Evolutionary conservation across 2,113 vertebrate genomes (phyloP).

Genomic region (Myxocyprinus asiaticus): DNA sequence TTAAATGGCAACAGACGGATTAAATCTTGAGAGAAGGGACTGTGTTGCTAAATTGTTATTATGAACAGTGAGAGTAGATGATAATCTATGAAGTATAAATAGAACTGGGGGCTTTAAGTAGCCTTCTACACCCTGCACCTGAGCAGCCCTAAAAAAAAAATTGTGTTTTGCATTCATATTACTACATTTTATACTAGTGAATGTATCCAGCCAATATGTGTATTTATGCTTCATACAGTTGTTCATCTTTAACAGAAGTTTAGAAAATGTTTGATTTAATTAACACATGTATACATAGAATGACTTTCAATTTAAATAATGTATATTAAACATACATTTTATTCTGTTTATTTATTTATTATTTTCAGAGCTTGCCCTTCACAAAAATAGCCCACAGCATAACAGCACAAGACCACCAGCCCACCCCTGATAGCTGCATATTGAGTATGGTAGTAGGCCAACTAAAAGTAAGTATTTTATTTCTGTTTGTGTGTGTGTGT

Average conservation of each 20-base stretch:
- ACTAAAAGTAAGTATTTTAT: slow-evolving; percentile 85
- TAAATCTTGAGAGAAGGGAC: too few species aligned
- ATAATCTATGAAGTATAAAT: too few species aligned
- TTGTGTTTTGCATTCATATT: too few species aligned
- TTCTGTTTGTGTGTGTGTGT: too few species aligned
- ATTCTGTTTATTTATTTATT: slow-evolving; percentile 12
- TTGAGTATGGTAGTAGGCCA: slow-evolving; percentile 99
- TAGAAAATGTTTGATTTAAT: background rate
- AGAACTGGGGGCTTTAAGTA: too few species aligned
- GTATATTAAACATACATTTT: background rate
- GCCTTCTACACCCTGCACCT: too few species aligned
- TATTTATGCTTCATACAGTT: background rate
- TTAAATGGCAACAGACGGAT: background rate
- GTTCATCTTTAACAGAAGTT: background rate
- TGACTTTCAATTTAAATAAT: background rate
- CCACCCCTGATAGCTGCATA: slow-evolving; percentile 96
- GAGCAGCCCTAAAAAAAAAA: too few species aligned
- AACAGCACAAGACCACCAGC: slow-evolving; percentile 98
- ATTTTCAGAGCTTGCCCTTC: slow-evolving; percentile 91
- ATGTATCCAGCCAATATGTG: background rate
- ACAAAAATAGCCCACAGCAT: slow-evolving; percentile 98
- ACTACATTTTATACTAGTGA: too few species aligned
- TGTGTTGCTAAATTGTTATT: too few species aligned
- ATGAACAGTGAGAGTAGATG: too few species aligned
- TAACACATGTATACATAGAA: background rate